Conservation (phyloP, 2,797 vertebrate species). For the Acropternis orthonyx region DNA sequence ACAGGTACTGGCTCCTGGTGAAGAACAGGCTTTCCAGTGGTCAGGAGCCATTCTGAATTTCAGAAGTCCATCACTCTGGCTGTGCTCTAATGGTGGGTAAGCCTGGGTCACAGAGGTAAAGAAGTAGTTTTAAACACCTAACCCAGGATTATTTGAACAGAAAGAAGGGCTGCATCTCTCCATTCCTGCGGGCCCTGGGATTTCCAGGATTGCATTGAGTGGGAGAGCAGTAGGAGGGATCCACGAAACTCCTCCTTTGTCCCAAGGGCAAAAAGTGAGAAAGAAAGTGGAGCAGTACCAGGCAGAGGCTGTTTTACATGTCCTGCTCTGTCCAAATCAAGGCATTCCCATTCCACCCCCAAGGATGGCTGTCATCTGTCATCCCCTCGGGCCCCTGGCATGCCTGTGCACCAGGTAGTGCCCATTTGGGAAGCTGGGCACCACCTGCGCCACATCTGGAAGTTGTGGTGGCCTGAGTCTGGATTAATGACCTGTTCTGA, state of each 20-base stretch:
- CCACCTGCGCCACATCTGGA: not conserved
- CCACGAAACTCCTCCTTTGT: not conserved
- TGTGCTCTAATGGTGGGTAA: not conserved
- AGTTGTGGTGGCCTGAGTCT: not conserved
- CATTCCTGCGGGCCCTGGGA: not conserved
- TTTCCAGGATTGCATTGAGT: not conserved
- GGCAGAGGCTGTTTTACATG: not conserved
- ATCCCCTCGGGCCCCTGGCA: not conserved
- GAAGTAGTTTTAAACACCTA: not conserved
- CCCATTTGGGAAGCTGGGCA: not conserved
- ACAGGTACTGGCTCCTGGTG: not conserved
- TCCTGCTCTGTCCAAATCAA: not conserved
- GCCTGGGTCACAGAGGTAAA: not conserved
- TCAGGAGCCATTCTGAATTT: no score
- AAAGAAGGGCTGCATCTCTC: not conserved
- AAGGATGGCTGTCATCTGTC: not conserved
- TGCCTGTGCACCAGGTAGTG: not conserved
- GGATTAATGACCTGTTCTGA: not conserved
- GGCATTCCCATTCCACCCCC: not conserved
- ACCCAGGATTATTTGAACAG: not conserved
- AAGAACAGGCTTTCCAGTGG: not conserved
- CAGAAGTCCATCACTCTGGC: no score
- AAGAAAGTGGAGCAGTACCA: not conserved
- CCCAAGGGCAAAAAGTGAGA: not conserved
- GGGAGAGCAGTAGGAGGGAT: not conserved